These are phyloP conservation scores for Ochropleura plecta DNA, from an alignment of 2,888 invertebrate genomes.

Conservation along the genomic window DNA sequence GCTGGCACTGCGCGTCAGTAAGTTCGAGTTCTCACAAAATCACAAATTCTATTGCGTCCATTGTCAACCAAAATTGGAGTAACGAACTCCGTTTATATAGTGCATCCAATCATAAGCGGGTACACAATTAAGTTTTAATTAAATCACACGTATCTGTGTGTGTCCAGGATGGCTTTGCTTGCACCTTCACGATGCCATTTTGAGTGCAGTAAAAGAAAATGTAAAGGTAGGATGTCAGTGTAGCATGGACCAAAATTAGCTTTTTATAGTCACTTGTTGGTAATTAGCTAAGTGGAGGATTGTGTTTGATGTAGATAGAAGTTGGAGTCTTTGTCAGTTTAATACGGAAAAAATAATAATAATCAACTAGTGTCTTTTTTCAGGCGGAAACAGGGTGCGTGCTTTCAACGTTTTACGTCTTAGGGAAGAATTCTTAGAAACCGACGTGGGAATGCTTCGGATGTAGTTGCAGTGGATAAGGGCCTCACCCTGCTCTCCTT, in stretches of 20 bases:
- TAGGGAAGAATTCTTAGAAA: no score
- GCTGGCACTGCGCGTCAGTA: slow-evolving; percentile 25
- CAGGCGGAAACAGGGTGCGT: no score
- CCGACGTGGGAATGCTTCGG: no score
- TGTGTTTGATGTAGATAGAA: not conserved
- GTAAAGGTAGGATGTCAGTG: not conserved
- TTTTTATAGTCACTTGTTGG: slow-evolving; percentile 28
- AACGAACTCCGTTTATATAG: slow-evolving; percentile 40
- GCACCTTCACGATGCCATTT: slow-evolving; percentile 27
- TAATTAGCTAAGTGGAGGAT: slow-evolving; percentile 3
- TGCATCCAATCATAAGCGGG: slow-evolving; percentile 54
- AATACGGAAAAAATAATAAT: not conserved
- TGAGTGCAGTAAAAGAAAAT: slow-evolving; percentile 34
- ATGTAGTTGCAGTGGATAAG: no score
- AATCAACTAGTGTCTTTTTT: no score
- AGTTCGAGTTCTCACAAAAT: slow-evolving; percentile 43
- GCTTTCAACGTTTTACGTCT: no score
- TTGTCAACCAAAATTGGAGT: slow-evolving; percentile 50
- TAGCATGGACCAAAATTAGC: slow-evolving; percentile 22
- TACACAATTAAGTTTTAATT: slow-evolving; percentile 68
- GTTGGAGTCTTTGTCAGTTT: not conserved
- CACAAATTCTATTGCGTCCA: slow-evolving; percentile 51
- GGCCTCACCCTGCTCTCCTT: no score
- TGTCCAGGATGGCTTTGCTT: slow-evolving; percentile 41
- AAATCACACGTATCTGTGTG: slow-evolving; percentile 66